Evolutionary conservation across 2,888 invertebrate species (phyloP).

Genomic region (Tolmerus cingulatus): DNA sequence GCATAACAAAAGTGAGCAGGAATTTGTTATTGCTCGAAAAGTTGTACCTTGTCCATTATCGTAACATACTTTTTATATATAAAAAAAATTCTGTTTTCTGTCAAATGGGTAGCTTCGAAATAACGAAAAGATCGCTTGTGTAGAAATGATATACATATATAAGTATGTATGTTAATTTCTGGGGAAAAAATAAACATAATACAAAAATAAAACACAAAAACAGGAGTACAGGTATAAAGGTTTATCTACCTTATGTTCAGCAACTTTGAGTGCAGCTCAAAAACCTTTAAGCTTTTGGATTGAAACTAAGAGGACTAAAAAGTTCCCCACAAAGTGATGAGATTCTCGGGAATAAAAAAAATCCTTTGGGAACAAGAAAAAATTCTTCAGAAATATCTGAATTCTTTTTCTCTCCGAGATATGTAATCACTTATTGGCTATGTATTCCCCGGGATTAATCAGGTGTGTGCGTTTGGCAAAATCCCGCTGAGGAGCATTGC

Average conservation of each 20-base stretch:
- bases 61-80: not conserved
- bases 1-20: not conserved
- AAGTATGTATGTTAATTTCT: not conserved
- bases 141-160: not conserved
- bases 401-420: not conserved
- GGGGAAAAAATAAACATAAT: not conserved
- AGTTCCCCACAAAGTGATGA: not conserved
- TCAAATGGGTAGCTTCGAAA: not conserved
- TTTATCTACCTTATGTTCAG: not conserved
- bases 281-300: not conserved
- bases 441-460: not conserved
- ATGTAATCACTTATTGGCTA: not conserved
- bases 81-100: not conserved
- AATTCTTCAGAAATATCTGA: not conserved
- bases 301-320: not conserved
- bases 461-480: not conserved
- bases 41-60: not conserved
- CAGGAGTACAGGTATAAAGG: not conserved
- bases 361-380: not conserved
- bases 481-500: not conserved
- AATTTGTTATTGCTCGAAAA: not conserved
- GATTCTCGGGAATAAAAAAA: not conserved
- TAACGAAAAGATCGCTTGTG: not conserved
- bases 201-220: not conserved
- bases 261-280: not conserved